Base-by-base conservation (phyloP, 2,797 vertebrate species). In the Scleropages formosus region DNA sequence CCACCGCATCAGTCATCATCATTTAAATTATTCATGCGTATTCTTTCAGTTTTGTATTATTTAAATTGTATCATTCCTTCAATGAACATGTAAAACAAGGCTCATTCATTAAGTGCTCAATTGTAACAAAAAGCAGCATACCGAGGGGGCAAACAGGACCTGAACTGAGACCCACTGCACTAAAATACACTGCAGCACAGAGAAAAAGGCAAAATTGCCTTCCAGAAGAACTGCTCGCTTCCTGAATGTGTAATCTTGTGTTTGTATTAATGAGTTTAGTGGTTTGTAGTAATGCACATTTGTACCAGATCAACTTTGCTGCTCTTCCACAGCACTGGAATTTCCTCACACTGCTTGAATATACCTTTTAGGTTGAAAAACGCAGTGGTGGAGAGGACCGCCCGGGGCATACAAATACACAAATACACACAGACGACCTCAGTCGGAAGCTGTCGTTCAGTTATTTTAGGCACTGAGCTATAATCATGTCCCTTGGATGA, bases 281-380 rank as follows among this genome's bases (percentile, higher is more conserved):
- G n/a, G 31, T 66, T 47, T 39, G 31, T 6, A 39, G 2, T 6
- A 39, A 39, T n/a, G 12, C 31, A 44, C 71, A 15, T 15, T 74
- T 93, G 91, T 87, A 99, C 98, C 94, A 99, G 85, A 85, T 99
- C 98, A 10, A 90, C 82, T n/a, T 88, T 90, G 80, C 91, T 96
- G 71, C 89, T 88, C 82, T 83, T 94, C 98, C 98, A 99, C 69
- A 99, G 92, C 0, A 24, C 80, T 8, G 81, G 12, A 18, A 98
- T 72, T 63, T 98, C 97, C 0, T 44, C 53, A 76, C 94, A 92
- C 84, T 99, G 98, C 82, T 91, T 93, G 85, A 96, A 92, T 95
- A 99, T 98, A 12, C 96, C 94, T 79, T 97, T 98, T 75, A 99
- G 88, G 84, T 99, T 99, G 58, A 95, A 85, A 2, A 98, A 90